Conservation (phyloP, 1,140 invertebrate genomes). For the Caenorhabditis tropicalis region DNA sequence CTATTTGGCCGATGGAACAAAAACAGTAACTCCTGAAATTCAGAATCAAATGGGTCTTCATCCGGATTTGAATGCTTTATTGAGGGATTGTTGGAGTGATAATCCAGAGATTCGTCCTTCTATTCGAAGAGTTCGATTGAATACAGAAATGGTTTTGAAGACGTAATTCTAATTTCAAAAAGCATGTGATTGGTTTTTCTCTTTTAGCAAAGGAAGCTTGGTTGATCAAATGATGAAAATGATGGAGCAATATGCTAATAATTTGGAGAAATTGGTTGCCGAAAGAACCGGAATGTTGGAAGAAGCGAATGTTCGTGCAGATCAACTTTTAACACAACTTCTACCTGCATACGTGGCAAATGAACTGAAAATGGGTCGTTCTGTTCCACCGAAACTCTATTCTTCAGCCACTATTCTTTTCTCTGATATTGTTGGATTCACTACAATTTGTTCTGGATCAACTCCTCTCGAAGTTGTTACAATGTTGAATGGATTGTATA, state of each 20-base stretch:
- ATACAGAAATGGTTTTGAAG: slow-evolving; percentile 69
- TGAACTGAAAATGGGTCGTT: slow-evolving; percentile 68
- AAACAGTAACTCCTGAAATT: slow-evolving; percentile 65
- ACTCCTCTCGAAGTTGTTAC: slow-evolving; percentile 73
- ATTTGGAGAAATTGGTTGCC: slow-evolving; percentile 90
- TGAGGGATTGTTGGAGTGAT: slow-evolving; percentile 68
- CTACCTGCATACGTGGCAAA: slow-evolving; percentile 69
- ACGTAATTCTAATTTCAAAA: slow-evolving; percentile 44
- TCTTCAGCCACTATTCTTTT: slow-evolving; percentile 85
- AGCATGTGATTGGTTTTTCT: too few relatives aligned
- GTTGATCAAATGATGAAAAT: slow-evolving; percentile 72
- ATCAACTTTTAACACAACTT: slow-evolving; percentile 68
- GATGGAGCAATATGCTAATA: slow-evolving; percentile 87
- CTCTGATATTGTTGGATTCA: slow-evolving; percentile 91
- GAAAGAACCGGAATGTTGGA: slow-evolving; percentile 81
- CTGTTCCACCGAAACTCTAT: slow-evolving; percentile 69
- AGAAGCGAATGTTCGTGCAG: slow-evolving; percentile 70
- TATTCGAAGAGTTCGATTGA: slow-evolving; percentile 68
- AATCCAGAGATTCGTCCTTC: slow-evolving; percentile 71
- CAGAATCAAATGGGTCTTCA: slow-evolving; percentile 67
- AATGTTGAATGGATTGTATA: slow-evolving; percentile 74
- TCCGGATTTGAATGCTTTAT: slow-evolving; percentile 65
- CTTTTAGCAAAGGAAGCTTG: slow-evolving; percentile 67
- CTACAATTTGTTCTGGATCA: slow-evolving; percentile 74
- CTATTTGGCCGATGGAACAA: slow-evolving; percentile 62